Base-by-base conservation (phyloP, 2,888 invertebrate genomes). In the Amphipyra tragopoginis region DNA sequence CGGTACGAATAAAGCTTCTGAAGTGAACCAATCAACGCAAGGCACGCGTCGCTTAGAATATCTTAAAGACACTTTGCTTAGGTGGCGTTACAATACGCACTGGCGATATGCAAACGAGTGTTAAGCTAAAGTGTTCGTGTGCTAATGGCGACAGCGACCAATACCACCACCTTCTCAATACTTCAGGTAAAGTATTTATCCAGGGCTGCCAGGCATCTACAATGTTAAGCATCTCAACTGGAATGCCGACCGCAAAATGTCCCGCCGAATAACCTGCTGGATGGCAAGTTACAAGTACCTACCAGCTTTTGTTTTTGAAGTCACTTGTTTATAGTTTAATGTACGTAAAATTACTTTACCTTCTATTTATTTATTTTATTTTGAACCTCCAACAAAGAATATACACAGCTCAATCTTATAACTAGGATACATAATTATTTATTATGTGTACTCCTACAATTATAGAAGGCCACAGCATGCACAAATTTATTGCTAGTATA, bases 91-190 rank as follows among this genome's bases (percentile, higher is more conserved):
- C 48, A 29, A 36, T n/a, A n/a, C 43, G 29, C 48, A 36, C 51
- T 15, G 26, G 50, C 44, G 14, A 38, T 62, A 34, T 42, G 49
- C 49, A 45, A 38, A 70, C 40, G 26, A 42, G 42, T 10, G 11
- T 9, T 13, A n/a, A 40, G 29, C 34, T 15, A 8, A 36, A 44
- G 29, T 36, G 39, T 21, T 51, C 36, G 44, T 21, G 48, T 26
- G 44, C 53, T 70, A 54, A 70, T 62, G 49, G 33, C 26, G 36
- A 11, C 9, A 0, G 10, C n/a, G 44, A 40, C 26, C n/a, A n/a
- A n/a, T n/a, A n/a, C n/a, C n/a, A n/a, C 6, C 50, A 29, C 21
- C 21, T 38, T 29, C 21, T 39, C 15, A 10, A 26, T 15, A 39
- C 45, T 38, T 36, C 45, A 34, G 10, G 38, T 5, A 40, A 15